These are phyloP conservation scores for Cylindroiulus punctatus DNA, from an alignment of 2,888 invertebrate genomes.

Conservation along the genomic window DNA sequence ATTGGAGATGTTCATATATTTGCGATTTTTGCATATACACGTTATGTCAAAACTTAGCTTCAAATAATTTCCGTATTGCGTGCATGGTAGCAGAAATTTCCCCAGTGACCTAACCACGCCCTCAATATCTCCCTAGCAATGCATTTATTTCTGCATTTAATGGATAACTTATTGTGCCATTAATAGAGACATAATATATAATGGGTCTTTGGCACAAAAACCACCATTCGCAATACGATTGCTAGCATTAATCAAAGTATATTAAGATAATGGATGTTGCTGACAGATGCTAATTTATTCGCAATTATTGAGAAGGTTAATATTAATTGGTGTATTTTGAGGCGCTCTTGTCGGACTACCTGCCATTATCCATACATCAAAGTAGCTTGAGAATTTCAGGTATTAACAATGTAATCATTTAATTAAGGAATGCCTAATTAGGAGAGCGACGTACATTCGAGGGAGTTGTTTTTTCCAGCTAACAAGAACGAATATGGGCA, in stretches of 20 bases:
- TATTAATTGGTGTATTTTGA: not conserved
- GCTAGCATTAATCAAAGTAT: not conserved
- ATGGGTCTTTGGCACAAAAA: conserved; percentile 21
- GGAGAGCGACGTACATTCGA: not conserved
- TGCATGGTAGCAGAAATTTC: conserved; percentile 36
- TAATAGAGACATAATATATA: conserved; percentile 50
- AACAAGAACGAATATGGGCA: not conserved
- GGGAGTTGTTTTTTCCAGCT: not conserved
- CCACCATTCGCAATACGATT: conserved; percentile 5
- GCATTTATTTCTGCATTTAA: conserved; percentile 48
- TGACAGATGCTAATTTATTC: conserved; percentile 34
- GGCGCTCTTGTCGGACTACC: not conserved
- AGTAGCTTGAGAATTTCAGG: not conserved
- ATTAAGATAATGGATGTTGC: conserved; percentile 43
- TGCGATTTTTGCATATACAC: not conserved
- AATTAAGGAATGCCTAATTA: not conserved
- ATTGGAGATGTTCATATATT: not conserved
- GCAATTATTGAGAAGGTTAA: conserved; percentile 37
- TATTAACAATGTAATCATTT: not conserved
- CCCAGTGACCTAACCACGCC: conserved; percentile 52
- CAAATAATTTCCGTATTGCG: conserved; percentile 48
- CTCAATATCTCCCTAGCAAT: conserved; percentile 39
- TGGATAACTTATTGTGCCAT: conserved; percentile 46
- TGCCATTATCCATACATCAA: not conserved
- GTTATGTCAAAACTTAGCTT: conserved; percentile 15